Base-by-base conservation (phyloP, 2,888 invertebrate genomes). In the Drosophila acutilabella region DNA sequence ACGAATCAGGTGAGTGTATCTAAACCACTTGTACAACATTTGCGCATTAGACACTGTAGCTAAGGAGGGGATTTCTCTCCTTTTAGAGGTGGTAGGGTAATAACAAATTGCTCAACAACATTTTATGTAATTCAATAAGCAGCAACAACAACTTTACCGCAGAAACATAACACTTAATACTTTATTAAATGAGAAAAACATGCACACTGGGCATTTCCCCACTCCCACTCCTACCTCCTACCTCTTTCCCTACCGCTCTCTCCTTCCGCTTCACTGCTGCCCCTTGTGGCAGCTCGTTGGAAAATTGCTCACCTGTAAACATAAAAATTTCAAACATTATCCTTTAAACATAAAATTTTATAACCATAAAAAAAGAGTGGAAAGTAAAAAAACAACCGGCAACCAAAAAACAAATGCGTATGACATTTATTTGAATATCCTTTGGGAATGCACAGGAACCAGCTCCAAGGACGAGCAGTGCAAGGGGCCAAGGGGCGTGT, bases 291-390 rank as follows among this genome's bases (percentile, higher is more conserved):
- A 71, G 59, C 71, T 68, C 67, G 71, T 66, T 82, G 81, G 67
- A 76, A 88, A 80, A 78, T 87, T 85, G 88, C 71, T 84, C 81
- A 85, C 89, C 89, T 85, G 89, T 74, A 89, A 84, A 87, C 88
- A 87, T 87, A 85, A 89, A 85, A 89, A 80, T 84, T 85, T 75
- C 75, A 87, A 86, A 84, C 89, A 86, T 88, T 89, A 84, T 89
- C 85, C 89, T 87, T 86, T 84, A 84, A 86, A 89, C 85, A 86
- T 86, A 89, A 89, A 86, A 86, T 86, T 87, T 87, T 87, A 86
- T 81, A 89, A 73, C 85, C 86, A 58, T 72, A 56, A 33, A 16
- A 26, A 13, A 64, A 51, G 44, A 26, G 4, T 2, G 2, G 2
- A 60, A 64, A 20, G 20, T 4, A 67, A 57, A 48, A 18, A 23